Percentiles rank a stretch among this genome's conserved stretches.
Evolutionary conservation across 1,140 invertebrate genomes (phyloP).

Genomic region (Sycophaga agraensis): DNA sequence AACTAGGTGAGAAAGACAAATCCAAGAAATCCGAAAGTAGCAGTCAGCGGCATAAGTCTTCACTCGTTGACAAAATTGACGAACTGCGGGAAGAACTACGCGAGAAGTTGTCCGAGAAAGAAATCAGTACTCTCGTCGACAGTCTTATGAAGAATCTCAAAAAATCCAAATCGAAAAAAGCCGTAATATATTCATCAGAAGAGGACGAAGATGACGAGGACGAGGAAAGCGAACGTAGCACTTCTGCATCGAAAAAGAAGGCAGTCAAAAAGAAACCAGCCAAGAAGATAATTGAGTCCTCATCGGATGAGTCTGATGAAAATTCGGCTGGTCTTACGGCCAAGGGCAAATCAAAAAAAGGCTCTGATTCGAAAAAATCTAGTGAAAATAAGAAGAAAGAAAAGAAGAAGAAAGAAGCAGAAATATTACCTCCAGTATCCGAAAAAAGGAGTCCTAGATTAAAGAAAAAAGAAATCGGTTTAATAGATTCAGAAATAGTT

Average conservation of each 20-base stretch:
- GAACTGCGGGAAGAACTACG: neutral
- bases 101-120: neutral
- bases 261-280: neutral
- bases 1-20: conserved; percentile 1
- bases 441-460: too few relatives aligned
- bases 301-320: conserved; percentile 5
- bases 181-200: conserved; percentile 12
- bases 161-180: conserved; percentile 19
- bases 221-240: neutral
- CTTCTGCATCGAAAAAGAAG: neutral
- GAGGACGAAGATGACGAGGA: conserved; percentile 3
- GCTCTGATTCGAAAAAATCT: neutral
- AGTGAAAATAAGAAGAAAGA: neutral
- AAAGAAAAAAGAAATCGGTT: too few relatives aligned
- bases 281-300: conserved; percentile 7
- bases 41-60: too few relatives aligned
- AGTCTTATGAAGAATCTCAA: conserved; percentile 4
- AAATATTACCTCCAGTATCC: too few relatives aligned
- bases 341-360: neutral
- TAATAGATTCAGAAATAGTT: too few relatives aligned
- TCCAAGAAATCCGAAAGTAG: conserved; percentile 14
- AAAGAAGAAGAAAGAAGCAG: conserved; percentile 9
- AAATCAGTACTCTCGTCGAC: neutral
- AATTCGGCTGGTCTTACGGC: neutral
- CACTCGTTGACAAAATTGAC: neutral